Percentiles rank a stretch among this genome's conserved stretches.
Conservation (phyloP, 2,797 vertebrate genomes). For the Agapornis canus region DNA sequence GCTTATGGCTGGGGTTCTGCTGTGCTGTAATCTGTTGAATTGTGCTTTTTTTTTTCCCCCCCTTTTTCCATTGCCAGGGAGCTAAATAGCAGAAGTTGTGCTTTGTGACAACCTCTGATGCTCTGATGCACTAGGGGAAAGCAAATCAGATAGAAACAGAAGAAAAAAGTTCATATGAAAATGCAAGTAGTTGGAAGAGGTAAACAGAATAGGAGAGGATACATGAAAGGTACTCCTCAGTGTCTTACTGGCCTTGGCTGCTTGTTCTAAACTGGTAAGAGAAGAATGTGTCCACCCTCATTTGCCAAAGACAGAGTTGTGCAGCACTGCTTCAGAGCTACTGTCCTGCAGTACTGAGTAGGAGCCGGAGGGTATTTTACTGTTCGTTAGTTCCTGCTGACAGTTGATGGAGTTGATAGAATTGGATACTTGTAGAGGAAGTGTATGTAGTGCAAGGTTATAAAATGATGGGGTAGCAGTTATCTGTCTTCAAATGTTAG, state of each 20-base stretch:
- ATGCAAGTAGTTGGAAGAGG: neutral
- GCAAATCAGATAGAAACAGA: neutral
- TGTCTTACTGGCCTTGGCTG: neutral
- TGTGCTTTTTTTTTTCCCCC: neutral
- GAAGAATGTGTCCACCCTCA: neutral
- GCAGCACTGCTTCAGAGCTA: neutral
- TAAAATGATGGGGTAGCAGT: neutral
- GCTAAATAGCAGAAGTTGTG: neutral
- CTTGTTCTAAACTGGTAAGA: neutral
- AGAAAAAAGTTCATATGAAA: neutral
- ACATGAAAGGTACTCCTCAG: neutral
- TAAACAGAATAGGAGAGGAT: neutral
- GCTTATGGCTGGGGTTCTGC: neutral
- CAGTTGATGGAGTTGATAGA: neutral
- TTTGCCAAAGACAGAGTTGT: neutral
- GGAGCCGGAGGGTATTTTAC: neutral
- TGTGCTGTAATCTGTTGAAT: neutral
- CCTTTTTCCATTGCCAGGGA: neutral
- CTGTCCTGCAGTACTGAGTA: neutral
- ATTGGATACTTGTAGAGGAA: neutral
- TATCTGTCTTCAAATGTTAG: neutral
- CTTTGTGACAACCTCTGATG: neutral
- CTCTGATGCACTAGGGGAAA: neutral
- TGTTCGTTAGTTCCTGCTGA: neutral
- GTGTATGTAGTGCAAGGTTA: neutral